These are phyloP conservation scores for Tapirus terrestris DNA, from an alignment of 2,113 vertebrate species.

Conservation along the genomic window DNA sequence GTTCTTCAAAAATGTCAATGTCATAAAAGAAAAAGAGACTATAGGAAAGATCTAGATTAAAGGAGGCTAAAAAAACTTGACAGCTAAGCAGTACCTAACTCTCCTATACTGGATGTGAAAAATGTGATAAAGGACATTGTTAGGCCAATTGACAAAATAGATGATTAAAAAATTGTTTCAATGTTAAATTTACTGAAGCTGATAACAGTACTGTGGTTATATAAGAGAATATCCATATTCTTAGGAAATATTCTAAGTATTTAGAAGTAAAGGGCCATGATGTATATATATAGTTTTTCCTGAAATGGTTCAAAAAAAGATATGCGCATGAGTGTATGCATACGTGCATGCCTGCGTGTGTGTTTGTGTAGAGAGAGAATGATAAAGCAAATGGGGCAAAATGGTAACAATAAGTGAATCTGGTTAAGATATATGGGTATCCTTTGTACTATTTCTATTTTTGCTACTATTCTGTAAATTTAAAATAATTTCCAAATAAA, in stretches of 20 bases:
- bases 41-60: background rate
- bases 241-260: background rate
- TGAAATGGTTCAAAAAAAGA: background rate
- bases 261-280: background rate
- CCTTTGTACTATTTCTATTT: background rate
- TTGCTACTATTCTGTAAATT: background rate
- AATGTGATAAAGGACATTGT: background rate
- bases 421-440: background rate
- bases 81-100: background rate
- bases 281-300: background rate
- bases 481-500: slow-evolving; percentile 8
- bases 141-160: background rate
- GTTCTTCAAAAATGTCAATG: background rate
- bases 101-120: background rate
- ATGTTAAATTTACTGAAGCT: background rate
- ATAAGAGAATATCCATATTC: background rate
- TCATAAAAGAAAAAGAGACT: background rate
- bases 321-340: background rate
- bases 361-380: background rate
- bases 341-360: background rate
- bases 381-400: background rate
- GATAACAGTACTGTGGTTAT: background rate
- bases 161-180: background rate
- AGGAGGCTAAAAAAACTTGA: background rate
- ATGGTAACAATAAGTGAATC: background rate